Evolutionary conservation across 1,140 invertebrate species (phyloP).

Genomic region (Helicoverpa armigera): DNA sequence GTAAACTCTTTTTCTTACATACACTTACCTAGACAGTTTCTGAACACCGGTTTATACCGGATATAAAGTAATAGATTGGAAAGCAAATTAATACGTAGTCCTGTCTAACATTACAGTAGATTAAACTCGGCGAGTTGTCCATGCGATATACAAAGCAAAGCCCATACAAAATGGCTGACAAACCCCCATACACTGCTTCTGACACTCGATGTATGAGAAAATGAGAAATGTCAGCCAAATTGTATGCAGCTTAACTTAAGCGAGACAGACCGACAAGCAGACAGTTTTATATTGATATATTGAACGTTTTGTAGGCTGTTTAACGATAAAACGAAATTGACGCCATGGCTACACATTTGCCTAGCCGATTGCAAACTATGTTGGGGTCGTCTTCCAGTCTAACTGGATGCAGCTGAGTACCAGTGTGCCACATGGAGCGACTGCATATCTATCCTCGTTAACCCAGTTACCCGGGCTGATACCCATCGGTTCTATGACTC

Average conservation of each 20-base stretch:
- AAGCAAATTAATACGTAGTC: not conserved
- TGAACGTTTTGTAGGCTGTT: not conserved
- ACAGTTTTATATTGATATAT: conserved; percentile 5
- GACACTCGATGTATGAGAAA: not conserved
- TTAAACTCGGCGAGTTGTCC: conserved; percentile 3
- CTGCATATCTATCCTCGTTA: no score
- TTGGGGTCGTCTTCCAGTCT: no score
- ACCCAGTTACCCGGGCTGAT: no score
- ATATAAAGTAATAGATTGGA: not conserved
- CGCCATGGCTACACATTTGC: not conserved
- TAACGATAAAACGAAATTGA: not conserved
- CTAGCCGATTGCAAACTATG: not conserved
- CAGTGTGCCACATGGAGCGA: no score
- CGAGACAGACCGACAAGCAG: conserved; percentile 34
- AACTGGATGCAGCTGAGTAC: no score
- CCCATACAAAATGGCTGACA: conserved; percentile 1
- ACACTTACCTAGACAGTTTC: no score
- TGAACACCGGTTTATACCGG: no score
- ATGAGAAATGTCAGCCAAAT: not conserved
- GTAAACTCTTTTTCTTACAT: no score
- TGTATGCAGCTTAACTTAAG: conserved; percentile 9
- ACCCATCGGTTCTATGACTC: no score
- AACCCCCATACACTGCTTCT: no score
- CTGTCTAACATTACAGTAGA: not conserved
- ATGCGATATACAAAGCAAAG: conserved; percentile 35